Percentiles rank a stretch among this genome's conserved stretches.
Evolutionary conservation across 2,113 vertebrate species (phyloP).

Genomic region (Tetrax tetrax): DNA sequence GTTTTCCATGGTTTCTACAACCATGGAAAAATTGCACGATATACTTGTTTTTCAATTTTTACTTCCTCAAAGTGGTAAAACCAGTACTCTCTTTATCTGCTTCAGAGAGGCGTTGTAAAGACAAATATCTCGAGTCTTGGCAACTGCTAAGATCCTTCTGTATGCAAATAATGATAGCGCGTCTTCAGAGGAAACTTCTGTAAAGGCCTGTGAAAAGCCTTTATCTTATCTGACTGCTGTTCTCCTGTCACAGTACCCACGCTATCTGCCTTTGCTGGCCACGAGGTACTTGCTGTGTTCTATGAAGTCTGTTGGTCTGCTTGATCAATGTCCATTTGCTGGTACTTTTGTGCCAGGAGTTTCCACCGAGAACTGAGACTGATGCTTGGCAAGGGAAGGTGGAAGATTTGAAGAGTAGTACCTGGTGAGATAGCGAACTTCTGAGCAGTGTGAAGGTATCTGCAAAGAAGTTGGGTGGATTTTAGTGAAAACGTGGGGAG

Average conservation of each 20-base stretch:
- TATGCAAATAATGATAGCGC: not conserved
- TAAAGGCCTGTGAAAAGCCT: not conserved
- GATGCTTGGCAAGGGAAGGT: not conserved
- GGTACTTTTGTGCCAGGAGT: not conserved
- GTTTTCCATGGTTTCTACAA: not conserved
- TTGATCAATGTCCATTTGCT: not conserved
- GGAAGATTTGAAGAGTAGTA: not conserved
- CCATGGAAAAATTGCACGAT: not conserved
- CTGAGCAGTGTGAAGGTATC: not conserved
- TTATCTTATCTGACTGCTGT: not conserved
- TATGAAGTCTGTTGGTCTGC: not conserved
- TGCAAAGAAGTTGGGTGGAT: not conserved
- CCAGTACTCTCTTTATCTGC: not conserved
- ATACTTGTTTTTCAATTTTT: not conserved
- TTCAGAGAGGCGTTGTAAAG: not conserved
- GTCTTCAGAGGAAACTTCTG: not conserved
- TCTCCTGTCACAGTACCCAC: accelerated
- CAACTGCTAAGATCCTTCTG: not conserved
- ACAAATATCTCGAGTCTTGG: not conserved
- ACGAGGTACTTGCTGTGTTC: not conserved
- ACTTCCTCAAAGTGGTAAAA: not conserved
- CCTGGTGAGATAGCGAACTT: not conserved
- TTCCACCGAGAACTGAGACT: not conserved
- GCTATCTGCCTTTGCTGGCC: not conserved
- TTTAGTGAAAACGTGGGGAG: not conserved